Evolutionary conservation across 2,113 vertebrate species (phyloP).

Genomic region (Alethe diademata): DNA sequence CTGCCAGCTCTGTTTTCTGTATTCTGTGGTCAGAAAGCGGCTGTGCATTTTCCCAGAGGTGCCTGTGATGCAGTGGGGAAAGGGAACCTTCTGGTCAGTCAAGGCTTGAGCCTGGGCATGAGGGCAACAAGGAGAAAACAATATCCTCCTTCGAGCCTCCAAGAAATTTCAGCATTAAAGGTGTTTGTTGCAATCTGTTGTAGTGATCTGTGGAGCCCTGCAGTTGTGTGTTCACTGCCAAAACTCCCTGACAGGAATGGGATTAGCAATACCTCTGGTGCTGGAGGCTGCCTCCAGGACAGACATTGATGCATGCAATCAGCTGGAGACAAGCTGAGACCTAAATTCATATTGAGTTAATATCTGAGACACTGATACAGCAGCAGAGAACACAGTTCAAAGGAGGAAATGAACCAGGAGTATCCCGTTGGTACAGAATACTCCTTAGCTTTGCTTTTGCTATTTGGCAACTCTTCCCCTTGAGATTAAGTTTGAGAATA

Average conservation of each 20-base stretch:
- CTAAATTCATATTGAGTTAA: neutral
- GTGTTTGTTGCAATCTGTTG: neutral
- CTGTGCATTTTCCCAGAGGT: neutral
- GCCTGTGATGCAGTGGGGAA: rapidly evolving
- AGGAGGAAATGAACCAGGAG: neutral
- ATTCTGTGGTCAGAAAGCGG: neutral
- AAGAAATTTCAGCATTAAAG: neutral
- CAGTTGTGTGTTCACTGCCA: neutral
- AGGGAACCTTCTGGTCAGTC: neutral
- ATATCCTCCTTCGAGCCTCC: neutral
- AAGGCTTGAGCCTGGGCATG: neutral
- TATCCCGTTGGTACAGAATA: neutral
- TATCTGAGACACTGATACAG: neutral
- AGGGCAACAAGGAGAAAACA: neutral
- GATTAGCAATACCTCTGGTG: neutral
- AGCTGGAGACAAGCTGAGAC: neutral
- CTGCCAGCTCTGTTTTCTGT: neutral
- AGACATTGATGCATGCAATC: neutral
- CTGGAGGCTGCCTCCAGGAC: neutral
- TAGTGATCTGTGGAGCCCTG: neutral
- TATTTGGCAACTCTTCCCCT: neutral
- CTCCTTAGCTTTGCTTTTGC: neutral
- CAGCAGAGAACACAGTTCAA: neutral
- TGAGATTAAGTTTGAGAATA: neutral
- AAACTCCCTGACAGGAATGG: neutral